Percentiles rank a stretch among this genome's conserved stretches.
Evolutionary conservation across 2,888 invertebrate species (phyloP).

Genomic region (Hypsopygia costalis): DNA sequence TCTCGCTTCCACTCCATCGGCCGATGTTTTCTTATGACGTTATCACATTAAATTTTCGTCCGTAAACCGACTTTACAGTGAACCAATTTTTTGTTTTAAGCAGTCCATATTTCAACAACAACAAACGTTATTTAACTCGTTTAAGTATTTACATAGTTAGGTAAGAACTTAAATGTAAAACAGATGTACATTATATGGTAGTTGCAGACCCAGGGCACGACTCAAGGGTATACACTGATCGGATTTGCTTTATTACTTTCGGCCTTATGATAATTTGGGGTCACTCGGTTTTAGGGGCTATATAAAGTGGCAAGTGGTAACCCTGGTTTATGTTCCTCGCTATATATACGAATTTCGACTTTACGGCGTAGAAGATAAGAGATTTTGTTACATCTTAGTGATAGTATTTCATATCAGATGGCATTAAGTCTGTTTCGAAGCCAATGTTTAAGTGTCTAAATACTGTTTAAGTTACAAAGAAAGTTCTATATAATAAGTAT

Average conservation of each 20-base stretch:
- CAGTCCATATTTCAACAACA: too few species aligned
- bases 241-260: conserved; percentile 6
- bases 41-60: too few species aligned
- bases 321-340: conserved; percentile 6
- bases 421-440: neutral
- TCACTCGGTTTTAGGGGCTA: conserved; percentile 9
- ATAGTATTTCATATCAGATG: neutral
- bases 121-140: too few species aligned
- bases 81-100: too few species aligned
- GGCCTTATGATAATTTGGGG: conserved; percentile 11
- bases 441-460: neutral
- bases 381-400: neutral
- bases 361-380: neutral
- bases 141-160: too few species aligned
- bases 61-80: too few species aligned
- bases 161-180: neutral
- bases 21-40: too few species aligned
- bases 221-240: conserved; percentile 9
- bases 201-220: neutral
- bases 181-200: neutral
- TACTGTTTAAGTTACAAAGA: neutral
- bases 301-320: conserved; percentile 10
- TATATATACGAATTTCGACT: conserved; percentile 7
- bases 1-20: too few species aligned
- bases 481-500: too few species aligned